Base-by-base conservation (phyloP, 2,888 invertebrate genomes). In the Netelia melanura region DNA sequence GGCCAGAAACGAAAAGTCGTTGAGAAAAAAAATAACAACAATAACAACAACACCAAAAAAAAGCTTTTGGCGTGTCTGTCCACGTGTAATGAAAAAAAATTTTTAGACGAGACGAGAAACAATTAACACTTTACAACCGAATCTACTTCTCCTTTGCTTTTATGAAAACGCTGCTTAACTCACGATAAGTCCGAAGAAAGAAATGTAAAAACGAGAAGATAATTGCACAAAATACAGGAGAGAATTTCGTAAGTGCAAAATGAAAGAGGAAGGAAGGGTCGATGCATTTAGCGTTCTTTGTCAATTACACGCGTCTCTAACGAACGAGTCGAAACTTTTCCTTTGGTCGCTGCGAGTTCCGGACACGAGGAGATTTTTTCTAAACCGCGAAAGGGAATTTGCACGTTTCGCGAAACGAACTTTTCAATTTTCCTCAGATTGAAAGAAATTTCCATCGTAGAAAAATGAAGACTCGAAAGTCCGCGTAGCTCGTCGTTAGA, bases 111-210 rank as follows among this genome's bases (percentile, higher is more conserved):
- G 74, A 68, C 44, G 23, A 23, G 75, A 67, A 84, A 67, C 58
- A 61, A 86, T 52, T 64, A 65, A 76, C 65, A 84, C 86, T 86
- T 43, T 87, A 86, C 81, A 86, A 87, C 85, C 86, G 70, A 85
- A 83, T 85, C 86, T 86, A 86, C 85, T 86, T 86, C 85, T 38
- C 8, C 38, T 67, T 67, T 74, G 81, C 83, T 86, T 85, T 76
- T 81, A 71, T 17, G 38, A 67, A 74, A 77, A 71, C 48, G 85
- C 78, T 83, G 83, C 21, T 67, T 70, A 44, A 43, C 74, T 67
- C 80, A 75, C 75, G 62, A 70, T 71, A 68, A 81, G 76, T 68
- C 67, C 67, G 48, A 75, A 70, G 30, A 14, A 58, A 70, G 54
- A 64, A 61, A 65, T 54, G 38, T 14, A 44, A 75, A 72, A 0